Evolutionary conservation across 2,888 invertebrate genomes (phyloP), one percentile per base, ranked within the genome.

Genomic region (Globia sparganii): DNA sequence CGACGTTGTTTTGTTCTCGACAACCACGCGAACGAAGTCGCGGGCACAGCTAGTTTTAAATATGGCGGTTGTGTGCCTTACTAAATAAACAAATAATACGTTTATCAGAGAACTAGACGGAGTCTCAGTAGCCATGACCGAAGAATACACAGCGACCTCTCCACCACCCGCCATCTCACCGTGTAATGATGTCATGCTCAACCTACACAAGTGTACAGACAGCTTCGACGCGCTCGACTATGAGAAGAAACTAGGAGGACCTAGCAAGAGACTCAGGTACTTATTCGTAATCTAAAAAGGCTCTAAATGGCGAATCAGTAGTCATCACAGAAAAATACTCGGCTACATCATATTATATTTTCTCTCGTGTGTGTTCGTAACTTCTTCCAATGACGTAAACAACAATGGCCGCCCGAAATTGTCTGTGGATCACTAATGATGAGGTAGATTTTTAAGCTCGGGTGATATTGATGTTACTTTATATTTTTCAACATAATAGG

Each of bases 191-290:
- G 93, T 95, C 21, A 90, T 90, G 72, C 84, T 96, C 4, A 93
- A 95, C 83, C 83, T 96, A 0, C 91, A 93, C 21, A 93, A 93
- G 69, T 88, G 91, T 0, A 78, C 88, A 0, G 94, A 95, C n/a
- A 92, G 94, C 77, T 74, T 93, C 5, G 94, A 94, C 67, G 92
- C 91, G 0, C 81, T 94, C 0, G 92, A 94, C 77, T 93, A 89
- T 34, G 92, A 94, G 58, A 92, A 91, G 70, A 91, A 91, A 56
- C 80, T 94, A 2, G 86, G 88, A 0, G 93, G 93, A 53, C 94
- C 93, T 64, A 89, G 91, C 4, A 94, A 93, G 80, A 90, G 95
- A 77, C 85, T 92, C 53, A 94, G 96, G 95, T 95, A 87, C 61
- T 68, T 77, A 40, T 65, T 15, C 90, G 2, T 46, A 34, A 43